phyloP scores from a whole-genome alignment of 2,113 vertebrate genomes.

The Percina caprodes region DNA sequence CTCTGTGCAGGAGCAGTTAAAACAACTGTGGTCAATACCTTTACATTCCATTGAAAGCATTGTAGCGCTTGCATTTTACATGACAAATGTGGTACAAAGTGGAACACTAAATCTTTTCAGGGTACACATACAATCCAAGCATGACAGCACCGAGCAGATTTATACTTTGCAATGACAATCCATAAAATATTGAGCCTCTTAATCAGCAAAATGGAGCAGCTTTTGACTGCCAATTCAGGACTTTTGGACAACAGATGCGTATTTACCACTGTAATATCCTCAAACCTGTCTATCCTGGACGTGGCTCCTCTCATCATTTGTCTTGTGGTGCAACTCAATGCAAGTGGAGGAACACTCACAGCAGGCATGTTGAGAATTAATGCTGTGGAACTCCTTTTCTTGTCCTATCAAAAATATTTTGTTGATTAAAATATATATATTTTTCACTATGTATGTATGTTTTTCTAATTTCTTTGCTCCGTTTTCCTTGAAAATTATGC shows the following conservation, averaged over 20 bases:
- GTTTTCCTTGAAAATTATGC: not conserved
- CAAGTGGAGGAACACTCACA: constrained; percentile 19
- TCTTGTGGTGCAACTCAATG: constrained; percentile 39
- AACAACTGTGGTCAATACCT: constrained; percentile 42
- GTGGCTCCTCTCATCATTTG: constrained; percentile 50
- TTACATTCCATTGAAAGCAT: constrained; percentile 41
- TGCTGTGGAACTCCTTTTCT: not conserved
- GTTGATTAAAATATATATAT: not conserved
- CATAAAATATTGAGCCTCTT: constrained; percentile 74
- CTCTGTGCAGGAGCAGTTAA: constrained; percentile 21
- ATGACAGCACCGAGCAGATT: constrained; percentile 68
- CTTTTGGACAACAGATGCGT: constrained; percentile 69
- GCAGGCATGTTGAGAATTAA: constrained; percentile 26
- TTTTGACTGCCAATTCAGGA: constrained; percentile 65
- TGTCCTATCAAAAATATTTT: not conserved
- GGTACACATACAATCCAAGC: constrained; percentile 64
- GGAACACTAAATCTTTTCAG: constrained; percentile 71
- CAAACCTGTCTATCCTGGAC: constrained; percentile 59
- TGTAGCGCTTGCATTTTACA: constrained; percentile 62
- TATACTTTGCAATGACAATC: constrained; percentile 72
- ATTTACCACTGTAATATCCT: constrained; percentile 68
- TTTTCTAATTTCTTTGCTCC: not conserved
- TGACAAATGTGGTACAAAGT: constrained; percentile 74
- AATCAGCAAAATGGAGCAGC: constrained; percentile 74
- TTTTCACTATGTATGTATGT: not conserved